phyloP scores from a whole-genome alignment of 2,888 invertebrate genomes.

The Orgyia antiqua region DNA sequence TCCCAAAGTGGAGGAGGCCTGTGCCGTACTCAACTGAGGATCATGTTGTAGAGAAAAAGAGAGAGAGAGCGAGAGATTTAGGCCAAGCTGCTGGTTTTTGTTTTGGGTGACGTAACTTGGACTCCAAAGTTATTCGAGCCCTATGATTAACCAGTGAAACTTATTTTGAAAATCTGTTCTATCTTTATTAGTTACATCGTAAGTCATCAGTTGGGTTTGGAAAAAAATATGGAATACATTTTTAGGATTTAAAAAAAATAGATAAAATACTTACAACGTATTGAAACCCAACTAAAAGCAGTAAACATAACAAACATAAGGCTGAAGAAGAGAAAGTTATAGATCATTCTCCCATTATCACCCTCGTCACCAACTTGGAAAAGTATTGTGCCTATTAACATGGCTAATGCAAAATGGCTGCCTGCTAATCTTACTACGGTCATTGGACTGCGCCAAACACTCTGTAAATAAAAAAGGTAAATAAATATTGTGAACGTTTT shows the following conservation, averaged over 20 bases:
- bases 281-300: slow-evolving; percentile 92
- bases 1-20: too few species aligned
- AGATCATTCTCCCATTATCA: slow-evolving; percentile 88
- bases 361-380: slow-evolving; percentile 93
- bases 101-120: too few species aligned
- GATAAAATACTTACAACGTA: slow-evolving; percentile 88
- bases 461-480: slow-evolving; percentile 32
- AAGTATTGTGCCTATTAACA: slow-evolving; percentile 90
- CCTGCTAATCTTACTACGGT: slow-evolving; percentile 86
- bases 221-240: too few species aligned
- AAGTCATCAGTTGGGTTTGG: too few species aligned
- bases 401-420: slow-evolving; percentile 88
- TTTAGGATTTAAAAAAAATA: neutral
- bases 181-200: too few species aligned
- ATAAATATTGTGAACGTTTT: neutral
- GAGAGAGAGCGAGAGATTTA: too few species aligned
- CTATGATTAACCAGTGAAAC: too few species aligned
- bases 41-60: too few species aligned
- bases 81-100: too few species aligned
- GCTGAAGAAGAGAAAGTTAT: slow-evolving; percentile 93
- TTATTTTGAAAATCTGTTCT: too few species aligned
- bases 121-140: too few species aligned
- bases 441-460: slow-evolving; percentile 83
- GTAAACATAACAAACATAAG: slow-evolving; percentile 97
- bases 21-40: too few species aligned